These are phyloP conservation scores for Paracyprichromis sp. DNA, from an alignment of 2,113 vertebrate species.

Conservation along the genomic window DNA sequence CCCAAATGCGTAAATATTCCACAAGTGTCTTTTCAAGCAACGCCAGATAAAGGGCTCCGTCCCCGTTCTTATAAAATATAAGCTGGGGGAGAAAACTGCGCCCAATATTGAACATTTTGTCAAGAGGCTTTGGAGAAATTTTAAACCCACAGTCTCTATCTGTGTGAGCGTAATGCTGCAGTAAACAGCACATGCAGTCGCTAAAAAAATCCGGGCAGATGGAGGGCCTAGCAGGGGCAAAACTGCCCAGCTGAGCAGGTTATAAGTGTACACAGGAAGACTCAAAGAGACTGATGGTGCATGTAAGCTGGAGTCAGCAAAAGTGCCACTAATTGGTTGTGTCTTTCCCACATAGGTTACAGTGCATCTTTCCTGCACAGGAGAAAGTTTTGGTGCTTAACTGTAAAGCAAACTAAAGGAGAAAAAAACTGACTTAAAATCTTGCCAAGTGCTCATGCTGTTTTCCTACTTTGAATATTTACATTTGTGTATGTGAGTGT, in stretches of 20 bases:
- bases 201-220: constrained; percentile 32
- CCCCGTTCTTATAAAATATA: not conserved
- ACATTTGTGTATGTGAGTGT: not conserved
- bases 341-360: not conserved
- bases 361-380: not conserved
- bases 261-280: constrained; percentile 24
- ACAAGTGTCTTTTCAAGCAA: not conserved
- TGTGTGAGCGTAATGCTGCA: not conserved
- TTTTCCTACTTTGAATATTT: not conserved
- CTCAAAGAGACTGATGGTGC: constrained; percentile 11
- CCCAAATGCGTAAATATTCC: not conserved
- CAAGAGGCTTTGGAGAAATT: not conserved
- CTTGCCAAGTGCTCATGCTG: not conserved
- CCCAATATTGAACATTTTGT: not conserved
- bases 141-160: not conserved
- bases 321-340: not conserved
- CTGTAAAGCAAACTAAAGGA: not conserved
- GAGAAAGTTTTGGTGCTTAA: not conserved
- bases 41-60: not conserved
- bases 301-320: constrained; percentile 17
- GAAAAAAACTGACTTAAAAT: not conserved
- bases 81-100: not conserved
- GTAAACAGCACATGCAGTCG: constrained; percentile 3
- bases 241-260: constrained; percentile 47
- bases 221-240: constrained; percentile 46